phyloP scores from a whole-genome alignment of 1,140 invertebrate species.

The Dendroctonus valens region DNA sequence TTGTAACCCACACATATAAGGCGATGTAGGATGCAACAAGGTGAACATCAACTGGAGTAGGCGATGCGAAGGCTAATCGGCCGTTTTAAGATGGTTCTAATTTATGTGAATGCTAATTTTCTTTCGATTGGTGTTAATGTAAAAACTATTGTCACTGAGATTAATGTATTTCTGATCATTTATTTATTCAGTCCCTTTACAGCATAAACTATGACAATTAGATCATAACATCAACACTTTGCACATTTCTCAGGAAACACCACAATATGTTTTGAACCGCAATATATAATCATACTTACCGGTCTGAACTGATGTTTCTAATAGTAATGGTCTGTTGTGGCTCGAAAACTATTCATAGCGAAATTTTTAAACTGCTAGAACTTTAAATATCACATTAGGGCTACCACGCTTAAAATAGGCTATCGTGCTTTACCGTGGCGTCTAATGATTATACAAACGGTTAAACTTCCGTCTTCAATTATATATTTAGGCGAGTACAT shows the following conservation, averaged over 20 bases:
- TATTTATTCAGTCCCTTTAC: no score
- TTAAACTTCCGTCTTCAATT: background rate
- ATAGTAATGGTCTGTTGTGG: background rate
- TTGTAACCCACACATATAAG: slow-evolving; percentile 13
- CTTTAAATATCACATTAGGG: slow-evolving; percentile 10
- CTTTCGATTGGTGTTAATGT: background rate
- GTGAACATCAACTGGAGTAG: slow-evolving; percentile 1
- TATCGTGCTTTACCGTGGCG: background rate
- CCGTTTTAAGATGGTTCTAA: background rate
- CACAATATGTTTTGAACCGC: background rate
- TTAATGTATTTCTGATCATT: background rate
- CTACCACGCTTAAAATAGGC: slow-evolving; percentile 17
- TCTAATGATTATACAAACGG: slow-evolving; percentile 18
- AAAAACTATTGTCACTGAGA: background rate
- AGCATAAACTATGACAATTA: no score
- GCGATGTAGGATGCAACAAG: slow-evolving; percentile 21
- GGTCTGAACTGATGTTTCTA: background rate
- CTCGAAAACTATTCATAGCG: slow-evolving; percentile 17
- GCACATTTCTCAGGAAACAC: no score
- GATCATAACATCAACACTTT: no score
- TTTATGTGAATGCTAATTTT: background rate
- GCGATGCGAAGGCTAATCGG: slow-evolving; percentile 10
- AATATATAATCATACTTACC: slow-evolving; percentile 7
- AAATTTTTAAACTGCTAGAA: slow-evolving; percentile 4
- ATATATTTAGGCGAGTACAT: background rate